Percentiles rank a stretch among this genome's conserved stretches.
These are phyloP conservation scores for Callipepla squamata DNA, from an alignment of 2,113 vertebrate genomes.

Conservation along the genomic window DNA sequence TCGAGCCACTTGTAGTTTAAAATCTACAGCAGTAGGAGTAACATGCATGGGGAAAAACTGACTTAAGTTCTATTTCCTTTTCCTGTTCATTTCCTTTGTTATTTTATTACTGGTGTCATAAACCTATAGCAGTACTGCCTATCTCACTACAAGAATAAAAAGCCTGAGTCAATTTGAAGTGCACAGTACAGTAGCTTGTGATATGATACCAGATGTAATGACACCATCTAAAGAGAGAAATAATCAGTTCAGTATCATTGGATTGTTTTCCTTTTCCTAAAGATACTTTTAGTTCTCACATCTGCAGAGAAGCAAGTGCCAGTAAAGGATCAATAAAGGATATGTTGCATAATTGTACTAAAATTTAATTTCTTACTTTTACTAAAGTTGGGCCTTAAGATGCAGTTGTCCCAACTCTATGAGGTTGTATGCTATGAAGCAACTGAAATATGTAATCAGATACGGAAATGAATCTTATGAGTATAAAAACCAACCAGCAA, in stretches of 20 bases:
- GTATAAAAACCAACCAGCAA: background rate
- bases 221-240: background rate
- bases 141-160: background rate
- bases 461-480: background rate
- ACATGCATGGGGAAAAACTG: background rate
- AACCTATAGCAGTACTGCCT: background rate
- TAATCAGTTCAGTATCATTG: background rate
- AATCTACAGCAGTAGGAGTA: background rate
- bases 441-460: conserved; percentile 1
- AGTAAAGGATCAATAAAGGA: background rate
- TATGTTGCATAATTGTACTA: background rate
- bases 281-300: background rate
- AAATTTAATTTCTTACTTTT: conserved; percentile 1
- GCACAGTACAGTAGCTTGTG: background rate
- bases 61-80: background rate
- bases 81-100: background rate
- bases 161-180: background rate
- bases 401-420: background rate
- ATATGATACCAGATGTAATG: background rate
- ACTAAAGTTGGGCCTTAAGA: background rate
- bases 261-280: background rate
- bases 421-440: background rate
- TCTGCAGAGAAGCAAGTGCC: background rate
- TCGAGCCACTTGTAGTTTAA: background rate
- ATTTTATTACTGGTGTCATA: background rate